Base-by-base conservation (phyloP, 2,797 vertebrate species). In the Cheirogaleus major region DNA sequence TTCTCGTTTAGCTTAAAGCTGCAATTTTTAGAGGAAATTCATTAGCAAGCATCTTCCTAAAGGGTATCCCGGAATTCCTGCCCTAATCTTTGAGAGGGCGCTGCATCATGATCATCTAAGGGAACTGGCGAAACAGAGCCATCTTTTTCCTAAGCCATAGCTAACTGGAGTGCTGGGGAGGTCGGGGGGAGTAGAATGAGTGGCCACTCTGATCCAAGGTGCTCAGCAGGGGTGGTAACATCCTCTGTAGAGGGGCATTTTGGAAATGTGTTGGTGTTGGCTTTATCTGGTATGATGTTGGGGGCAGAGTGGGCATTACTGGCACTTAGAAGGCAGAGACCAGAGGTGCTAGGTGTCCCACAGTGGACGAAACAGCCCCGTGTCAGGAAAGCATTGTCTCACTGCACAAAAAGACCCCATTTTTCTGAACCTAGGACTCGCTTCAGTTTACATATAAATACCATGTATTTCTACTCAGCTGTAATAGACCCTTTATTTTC, bases 361-460 rank as follows among this genome's bases (percentile, higher is more conserved):
- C 2, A 22, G 8, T 27, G n/a, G 8, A 17, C 0, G 0, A 41
- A 32, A 30, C 43, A 52, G 27, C 13, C 32, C 27, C 18, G 4
- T 38, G 59, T 22, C 43, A 72, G 7, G 30, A n/a, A 79, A 76
- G 48, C 20, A 8, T 2, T 13, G 10, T 69, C 69, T 76, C 2
- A 4, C 18, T 2, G 2, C 14, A 43, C 4, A 45, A 32, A 70
- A 69, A 83, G 38, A 45, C n/a, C 38, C 75, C 0, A 0, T 25
- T 83, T 79, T 86, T 93, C 91, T 59, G 57, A 95, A 86, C 43
- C 50, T 12, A 67, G 25, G 70, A 48, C 48, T 90, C 20, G 52
- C 15, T 59, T 81, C 25, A 3, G 22, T 83, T 88, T 76, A 45
- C 3, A 0, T 35, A 59, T 38, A 50, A 59, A 48, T 35, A 43